Conservation (phyloP, 1,140 invertebrate species). For the Cydia fagiglandana region DNA sequence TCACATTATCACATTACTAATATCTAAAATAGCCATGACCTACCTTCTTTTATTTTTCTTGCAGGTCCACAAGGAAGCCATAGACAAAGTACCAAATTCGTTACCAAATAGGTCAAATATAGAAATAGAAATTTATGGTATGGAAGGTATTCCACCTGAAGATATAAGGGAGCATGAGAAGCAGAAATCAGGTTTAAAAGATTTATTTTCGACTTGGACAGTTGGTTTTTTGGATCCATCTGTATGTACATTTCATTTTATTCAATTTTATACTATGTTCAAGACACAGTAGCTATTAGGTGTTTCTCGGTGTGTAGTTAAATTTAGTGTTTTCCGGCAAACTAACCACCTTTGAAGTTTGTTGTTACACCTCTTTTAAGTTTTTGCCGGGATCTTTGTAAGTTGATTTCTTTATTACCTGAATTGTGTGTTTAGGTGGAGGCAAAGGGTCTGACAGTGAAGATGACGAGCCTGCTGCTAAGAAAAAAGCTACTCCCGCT, state of each 20-base stretch:
- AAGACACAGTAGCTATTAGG: conserved; percentile 64
- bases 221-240: conserved; percentile 60
- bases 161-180: conserved; percentile 97
- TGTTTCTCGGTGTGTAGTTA: conserved; percentile 70
- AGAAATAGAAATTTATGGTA: conserved; percentile 99
- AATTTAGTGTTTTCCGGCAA: conserved; percentile 33
- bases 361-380: conserved; percentile 27
- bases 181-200: conserved; percentile 85
- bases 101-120: conserved; percentile 98
- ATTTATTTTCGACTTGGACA: conserved; percentile 51
- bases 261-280: conserved; percentile 55
- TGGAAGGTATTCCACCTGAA: conserved; percentile 99
- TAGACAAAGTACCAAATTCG: conserved; percentile 99
- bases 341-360: conserved; percentile 27
- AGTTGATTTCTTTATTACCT: conserved; percentile 41
- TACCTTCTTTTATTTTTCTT: conserved; percentile 51
- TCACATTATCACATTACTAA: neutral
- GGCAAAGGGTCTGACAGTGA: conserved; percentile 84
- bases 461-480: conserved; percentile 88
- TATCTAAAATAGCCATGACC: conserved; percentile 32
- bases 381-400: conserved; percentile 25
- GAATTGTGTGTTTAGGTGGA: conserved; percentile 73
- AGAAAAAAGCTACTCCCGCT: conserved; percentile 81
- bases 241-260: conserved; percentile 70
- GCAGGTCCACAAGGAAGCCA: conserved; percentile 99